Percentiles rank a stretch among this genome's conserved stretches.
Evolutionary conservation across 1,140 invertebrate species (phyloP).

Genomic region (Drosophila equinoxialis): DNA sequence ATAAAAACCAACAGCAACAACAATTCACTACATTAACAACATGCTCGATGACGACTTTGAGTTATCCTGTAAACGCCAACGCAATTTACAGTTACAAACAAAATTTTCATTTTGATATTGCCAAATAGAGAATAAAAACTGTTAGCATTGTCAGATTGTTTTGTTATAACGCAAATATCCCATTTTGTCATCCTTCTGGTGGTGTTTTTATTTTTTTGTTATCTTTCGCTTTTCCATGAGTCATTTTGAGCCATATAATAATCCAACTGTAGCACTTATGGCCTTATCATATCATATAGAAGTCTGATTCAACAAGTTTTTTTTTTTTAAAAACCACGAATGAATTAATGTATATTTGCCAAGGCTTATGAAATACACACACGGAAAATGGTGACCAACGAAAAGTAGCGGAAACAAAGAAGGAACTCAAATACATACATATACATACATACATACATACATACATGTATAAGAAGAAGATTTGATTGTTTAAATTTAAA

Average conservation of each 20-base stretch:
- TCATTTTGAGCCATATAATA: not conserved
- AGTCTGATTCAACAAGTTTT: slow-evolving; percentile 4
- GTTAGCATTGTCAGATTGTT: too few species aligned
- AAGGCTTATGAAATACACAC: not conserved
- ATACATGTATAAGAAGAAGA: not conserved
- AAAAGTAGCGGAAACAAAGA: not conserved
- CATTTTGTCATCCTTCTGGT: not conserved
- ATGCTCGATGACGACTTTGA: too few species aligned
- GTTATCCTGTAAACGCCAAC: too few species aligned
- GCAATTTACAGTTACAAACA: too few species aligned
- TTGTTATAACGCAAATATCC: too few species aligned
- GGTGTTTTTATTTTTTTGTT: slow-evolving; percentile 9
- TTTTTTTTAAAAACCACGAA: not conserved
- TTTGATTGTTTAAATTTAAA: slow-evolving; percentile 1
- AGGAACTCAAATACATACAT: not conserved
- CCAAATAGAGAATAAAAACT: too few species aligned
- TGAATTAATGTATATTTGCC: not conserved
- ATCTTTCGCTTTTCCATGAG: slow-evolving; percentile 18
- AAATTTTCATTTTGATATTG: too few species aligned
- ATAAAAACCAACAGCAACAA: not conserved
- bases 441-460: not conserved
- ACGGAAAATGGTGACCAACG: not conserved
- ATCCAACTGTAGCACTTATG: not conserved
- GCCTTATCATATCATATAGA: not conserved
- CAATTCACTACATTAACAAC: too few species aligned